These are phyloP conservation scores for Euphydryas editha DNA, from an alignment of 2,888 invertebrate species.

Conservation along the genomic window DNA sequence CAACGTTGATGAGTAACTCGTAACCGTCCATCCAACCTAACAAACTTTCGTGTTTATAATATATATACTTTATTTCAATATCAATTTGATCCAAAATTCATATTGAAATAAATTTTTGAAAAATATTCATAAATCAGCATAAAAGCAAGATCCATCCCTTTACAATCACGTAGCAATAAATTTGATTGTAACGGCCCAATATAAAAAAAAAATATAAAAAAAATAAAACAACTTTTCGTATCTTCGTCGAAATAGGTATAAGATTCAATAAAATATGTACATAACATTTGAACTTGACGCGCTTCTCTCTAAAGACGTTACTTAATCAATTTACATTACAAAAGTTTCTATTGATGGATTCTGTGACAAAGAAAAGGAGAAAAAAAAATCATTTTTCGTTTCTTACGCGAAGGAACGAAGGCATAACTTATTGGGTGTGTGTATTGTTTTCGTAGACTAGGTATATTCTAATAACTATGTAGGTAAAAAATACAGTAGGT, in stretches of 20 bases:
- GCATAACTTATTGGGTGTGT: too few relatives aligned
- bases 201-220: not conserved
- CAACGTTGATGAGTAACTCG: too few relatives aligned
- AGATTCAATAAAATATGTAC: not conserved
- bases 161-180: not conserved
- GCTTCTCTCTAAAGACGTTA: constrained; percentile 9
- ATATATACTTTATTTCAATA: too few relatives aligned
- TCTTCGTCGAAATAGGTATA: not conserved
- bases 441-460: too few relatives aligned
- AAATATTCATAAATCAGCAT: not conserved
- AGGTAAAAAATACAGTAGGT: too few relatives aligned
- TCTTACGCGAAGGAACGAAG: too few relatives aligned
- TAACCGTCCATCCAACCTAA: too few relatives aligned
- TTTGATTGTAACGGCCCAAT: not conserved
- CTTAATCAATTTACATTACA: not conserved
- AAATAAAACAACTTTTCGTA: not conserved
- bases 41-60: too few relatives aligned
- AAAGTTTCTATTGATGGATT: not conserved
- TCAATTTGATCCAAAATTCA: not conserved
- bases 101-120: not conserved
- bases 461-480: too few relatives aligned
- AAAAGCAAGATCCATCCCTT: not conserved
- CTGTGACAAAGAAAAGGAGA: not conserved
- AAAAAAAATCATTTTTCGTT: not conserved
- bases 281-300: constrained; percentile 8